Evolutionary conservation across 2,797 vertebrate genomes (phyloP).

Genomic region (Sibirionetta formosa): DNA sequence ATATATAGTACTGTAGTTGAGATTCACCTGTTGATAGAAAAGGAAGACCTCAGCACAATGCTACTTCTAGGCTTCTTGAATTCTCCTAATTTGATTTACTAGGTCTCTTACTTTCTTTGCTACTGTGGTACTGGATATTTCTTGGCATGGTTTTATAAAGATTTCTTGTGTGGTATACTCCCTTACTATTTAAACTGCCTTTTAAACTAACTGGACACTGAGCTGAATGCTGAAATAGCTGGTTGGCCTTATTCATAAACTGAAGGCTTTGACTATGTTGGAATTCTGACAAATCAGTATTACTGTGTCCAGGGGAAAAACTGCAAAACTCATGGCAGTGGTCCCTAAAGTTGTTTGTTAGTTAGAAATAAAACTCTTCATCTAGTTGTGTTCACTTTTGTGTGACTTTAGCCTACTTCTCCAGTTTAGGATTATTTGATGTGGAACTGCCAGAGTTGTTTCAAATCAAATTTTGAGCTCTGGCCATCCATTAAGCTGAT

Average conservation of each 20-base stretch:
- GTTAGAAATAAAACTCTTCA: not conserved
- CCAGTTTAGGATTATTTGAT: not conserved
- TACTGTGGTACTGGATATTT: not conserved
- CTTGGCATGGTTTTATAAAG: not conserved
- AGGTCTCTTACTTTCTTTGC: not conserved
- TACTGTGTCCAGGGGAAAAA: not conserved
- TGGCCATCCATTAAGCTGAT: not conserved
- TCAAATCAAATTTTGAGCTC: not conserved
- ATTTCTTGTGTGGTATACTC: not conserved
- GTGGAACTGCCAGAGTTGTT: not conserved
- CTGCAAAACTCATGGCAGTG: not conserved
- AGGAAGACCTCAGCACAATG: not conserved
- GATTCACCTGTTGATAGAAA: not conserved
- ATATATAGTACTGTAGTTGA: not conserved
- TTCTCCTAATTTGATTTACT: not conserved
- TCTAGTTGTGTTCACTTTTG: not conserved
- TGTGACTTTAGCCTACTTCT: not conserved
- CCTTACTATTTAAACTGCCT: not conserved
- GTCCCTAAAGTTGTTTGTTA: not conserved
- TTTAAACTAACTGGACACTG: not conserved
- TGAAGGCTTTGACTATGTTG: not conserved
- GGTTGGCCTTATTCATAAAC: not conserved
- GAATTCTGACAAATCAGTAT: too few species aligned
- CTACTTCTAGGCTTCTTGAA: not conserved
- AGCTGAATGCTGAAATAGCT: not conserved